A percentile compares a stretch with the other conserved stretches of the same genome.
Conservation (phyloP, 2,888 invertebrate species). For the Epinotia nisella region DNA sequence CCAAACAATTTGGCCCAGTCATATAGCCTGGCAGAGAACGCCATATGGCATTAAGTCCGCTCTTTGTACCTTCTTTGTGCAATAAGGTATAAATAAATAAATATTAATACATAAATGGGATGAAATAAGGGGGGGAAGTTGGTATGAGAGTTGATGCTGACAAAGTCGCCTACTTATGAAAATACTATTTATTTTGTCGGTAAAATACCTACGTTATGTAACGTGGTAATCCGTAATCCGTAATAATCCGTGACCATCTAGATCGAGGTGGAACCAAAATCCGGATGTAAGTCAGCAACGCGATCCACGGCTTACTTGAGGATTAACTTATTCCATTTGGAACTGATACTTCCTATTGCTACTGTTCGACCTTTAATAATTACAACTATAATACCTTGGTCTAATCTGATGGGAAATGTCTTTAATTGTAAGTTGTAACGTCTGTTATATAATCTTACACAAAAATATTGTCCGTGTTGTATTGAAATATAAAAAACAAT, state of each 20-base stretch:
- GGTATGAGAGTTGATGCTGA: too few species aligned
- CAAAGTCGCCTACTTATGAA: not conserved
- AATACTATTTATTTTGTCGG: not conserved
- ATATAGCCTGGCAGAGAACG: too few species aligned
- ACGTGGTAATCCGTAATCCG: conserved; percentile 3
- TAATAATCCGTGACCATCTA: conserved; percentile 20
- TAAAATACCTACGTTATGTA: conserved; percentile 10
- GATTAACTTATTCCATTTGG: conserved; percentile 37
- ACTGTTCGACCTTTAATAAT: conserved; percentile 2
- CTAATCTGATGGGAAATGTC: not conserved
- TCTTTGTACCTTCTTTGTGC: too few species aligned
- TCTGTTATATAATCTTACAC: not conserved
- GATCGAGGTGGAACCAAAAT: conserved; percentile 31
- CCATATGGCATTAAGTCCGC: too few species aligned
- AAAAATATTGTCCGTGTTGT: not conserved
- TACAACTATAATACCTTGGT: not conserved
- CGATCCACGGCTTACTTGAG: conserved; percentile 32
- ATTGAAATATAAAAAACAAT: not conserved
- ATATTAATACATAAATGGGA: too few species aligned
- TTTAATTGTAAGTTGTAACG: not conserved
- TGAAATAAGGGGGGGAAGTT: too few species aligned
- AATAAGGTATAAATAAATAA: too few species aligned
- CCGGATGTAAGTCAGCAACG: conserved; percentile 34
- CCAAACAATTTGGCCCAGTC: too few species aligned
- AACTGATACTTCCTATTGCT: conserved; percentile 28